Conservation (phyloP, 2,113 vertebrate genomes). For the Myanophis thanlyinensis region DNA sequence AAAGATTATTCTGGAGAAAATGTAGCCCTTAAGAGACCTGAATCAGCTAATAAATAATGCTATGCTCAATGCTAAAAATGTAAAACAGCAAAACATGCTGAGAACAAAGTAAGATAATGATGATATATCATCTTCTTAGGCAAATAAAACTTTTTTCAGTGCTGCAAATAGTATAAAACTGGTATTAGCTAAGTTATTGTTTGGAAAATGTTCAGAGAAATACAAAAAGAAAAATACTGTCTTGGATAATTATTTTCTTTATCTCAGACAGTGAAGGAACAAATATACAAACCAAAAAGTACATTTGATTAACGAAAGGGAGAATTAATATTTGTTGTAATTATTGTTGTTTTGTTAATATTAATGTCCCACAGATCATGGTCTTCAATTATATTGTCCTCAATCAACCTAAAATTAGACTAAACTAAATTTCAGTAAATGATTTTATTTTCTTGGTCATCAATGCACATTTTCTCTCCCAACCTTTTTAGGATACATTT, state of each 20-base stretch:
- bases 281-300: too few relatives aligned
- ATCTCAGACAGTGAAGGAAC: too few relatives aligned
- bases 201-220: too few relatives aligned
- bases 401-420: background rate
- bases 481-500: background rate
- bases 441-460: background rate
- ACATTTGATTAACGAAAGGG: background rate
- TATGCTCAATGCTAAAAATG: too few relatives aligned
- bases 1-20: background rate
- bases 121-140: too few relatives aligned
- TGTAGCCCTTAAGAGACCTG: background rate
- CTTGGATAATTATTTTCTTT: too few relatives aligned
- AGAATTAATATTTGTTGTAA: background rate
- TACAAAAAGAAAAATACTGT: too few relatives aligned
- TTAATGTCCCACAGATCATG: background rate
- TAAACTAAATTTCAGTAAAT: background rate
- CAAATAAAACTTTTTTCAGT: too few relatives aligned
- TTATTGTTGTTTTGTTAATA: background rate
- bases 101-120: too few relatives aligned
- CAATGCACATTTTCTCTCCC: background rate
- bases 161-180: too few relatives aligned
- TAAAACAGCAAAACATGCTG: too few relatives aligned
- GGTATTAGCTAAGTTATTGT: too few relatives aligned
- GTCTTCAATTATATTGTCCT: background rate
- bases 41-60: background rate